Conservation (phyloP, 2,797 vertebrate species). For the Poeciliopsis gracilis region DNA sequence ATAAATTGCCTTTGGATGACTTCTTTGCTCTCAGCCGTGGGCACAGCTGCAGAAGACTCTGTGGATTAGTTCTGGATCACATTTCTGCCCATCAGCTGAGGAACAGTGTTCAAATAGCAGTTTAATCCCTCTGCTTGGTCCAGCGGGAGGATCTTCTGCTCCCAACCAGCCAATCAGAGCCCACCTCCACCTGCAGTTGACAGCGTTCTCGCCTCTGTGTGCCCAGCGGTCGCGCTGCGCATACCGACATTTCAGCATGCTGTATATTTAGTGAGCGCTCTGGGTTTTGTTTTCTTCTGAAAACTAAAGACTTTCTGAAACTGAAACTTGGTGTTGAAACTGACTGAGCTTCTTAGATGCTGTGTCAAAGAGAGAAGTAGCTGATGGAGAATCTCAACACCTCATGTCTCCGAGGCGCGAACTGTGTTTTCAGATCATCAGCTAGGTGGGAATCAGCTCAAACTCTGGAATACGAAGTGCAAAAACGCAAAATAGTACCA, state of each 20-base stretch:
- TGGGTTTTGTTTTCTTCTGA: conserved; percentile 34
- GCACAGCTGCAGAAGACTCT: conserved; percentile 80
- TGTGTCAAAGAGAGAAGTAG: not conserved
- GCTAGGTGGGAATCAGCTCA: not conserved
- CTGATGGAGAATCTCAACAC: not conserved
- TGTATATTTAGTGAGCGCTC: conserved; percentile 61
- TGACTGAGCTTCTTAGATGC: not conserved
- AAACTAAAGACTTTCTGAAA: conserved; percentile 37
- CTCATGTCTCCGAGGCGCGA: conserved; percentile 10
- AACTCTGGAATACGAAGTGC: not conserved
- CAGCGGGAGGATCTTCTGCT: conserved; percentile 53
- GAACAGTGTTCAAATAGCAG: conserved; percentile 75
- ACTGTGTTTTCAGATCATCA: not conserved
- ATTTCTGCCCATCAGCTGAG: conserved; percentile 81
- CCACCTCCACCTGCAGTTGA: conserved; percentile 39
- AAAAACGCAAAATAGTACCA: no score
- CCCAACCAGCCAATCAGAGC: conserved; percentile 52
- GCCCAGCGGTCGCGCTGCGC: conserved; percentile 35
- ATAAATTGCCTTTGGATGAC: conserved; percentile 66
- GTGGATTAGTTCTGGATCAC: conserved; percentile 77
- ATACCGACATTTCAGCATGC: conserved; percentile 60
- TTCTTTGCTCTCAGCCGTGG: conserved; percentile 63
- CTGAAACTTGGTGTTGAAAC: conserved; percentile 25
- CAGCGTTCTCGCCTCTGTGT: conserved; percentile 56
- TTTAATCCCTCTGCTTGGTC: conserved; percentile 70